Evolutionary conservation across 2,113 vertebrate species (phyloP).

Genomic region (Lynx canadensis): DNA sequence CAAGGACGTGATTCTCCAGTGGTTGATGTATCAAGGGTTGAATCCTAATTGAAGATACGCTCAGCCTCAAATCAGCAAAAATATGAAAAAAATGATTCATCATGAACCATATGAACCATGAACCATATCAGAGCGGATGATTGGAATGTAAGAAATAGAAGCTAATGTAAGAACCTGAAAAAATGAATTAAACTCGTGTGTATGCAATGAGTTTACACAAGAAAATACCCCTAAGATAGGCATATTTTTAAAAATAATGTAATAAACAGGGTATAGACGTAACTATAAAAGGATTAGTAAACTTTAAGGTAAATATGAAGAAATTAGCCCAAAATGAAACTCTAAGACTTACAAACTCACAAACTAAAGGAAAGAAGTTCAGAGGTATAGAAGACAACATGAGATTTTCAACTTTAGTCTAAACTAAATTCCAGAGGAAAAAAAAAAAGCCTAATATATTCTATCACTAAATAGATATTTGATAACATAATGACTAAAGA

Average conservation of each 20-base stretch:
- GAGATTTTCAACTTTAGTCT: not conserved
- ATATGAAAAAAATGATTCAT: not conserved
- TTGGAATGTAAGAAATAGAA: not conserved
- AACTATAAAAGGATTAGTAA: not conserved
- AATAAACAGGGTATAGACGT: no score
- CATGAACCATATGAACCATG: not conserved
- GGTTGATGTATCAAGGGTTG: not conserved
- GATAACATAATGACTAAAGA: not conserved
- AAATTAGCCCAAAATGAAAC: not conserved
- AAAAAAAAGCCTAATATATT: not conserved
- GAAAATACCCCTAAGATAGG: not conserved
- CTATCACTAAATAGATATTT: not conserved
- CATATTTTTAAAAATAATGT: not conserved
- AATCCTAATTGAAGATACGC: not conserved
- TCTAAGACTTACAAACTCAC: not conserved
- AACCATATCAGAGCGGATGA: not conserved
- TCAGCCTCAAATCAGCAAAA: not conserved
- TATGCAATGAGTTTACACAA: not conserved
- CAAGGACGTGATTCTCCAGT: not conserved
- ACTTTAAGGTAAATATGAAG: not conserved
- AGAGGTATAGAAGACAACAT: not conserved
- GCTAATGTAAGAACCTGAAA: not conserved
- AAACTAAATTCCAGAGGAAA: not conserved
- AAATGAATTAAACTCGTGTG: not conserved
- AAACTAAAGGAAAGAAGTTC: not conserved